Base-by-base conservation (phyloP, 2,113 vertebrate species). In the Mystacornis crossleyi region DNA sequence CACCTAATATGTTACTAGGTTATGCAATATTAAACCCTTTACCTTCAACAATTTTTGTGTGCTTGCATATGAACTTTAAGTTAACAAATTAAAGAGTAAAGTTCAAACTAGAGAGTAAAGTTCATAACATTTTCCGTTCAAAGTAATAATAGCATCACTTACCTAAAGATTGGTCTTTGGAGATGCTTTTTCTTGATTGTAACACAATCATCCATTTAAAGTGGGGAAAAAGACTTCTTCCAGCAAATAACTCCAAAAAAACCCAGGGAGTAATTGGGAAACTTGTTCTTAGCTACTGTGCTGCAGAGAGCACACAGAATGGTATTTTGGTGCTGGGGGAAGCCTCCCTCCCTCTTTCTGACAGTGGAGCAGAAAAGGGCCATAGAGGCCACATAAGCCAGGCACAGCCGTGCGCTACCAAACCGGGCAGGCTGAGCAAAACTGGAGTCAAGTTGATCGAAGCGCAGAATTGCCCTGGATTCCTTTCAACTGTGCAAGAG, bases 131-230 rank as follows among this genome's bases (percentile, higher is more conserved):
- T 78, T 78, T 69, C 62, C 40, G n/a, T 36, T 91, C 43, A 85
- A 94, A 95, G 74, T 53, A 89, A 79, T 16, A 73, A 75, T 29
- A 91, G n/a, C 65, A 84, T 70, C 81, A 98, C 99, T 98, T 99
- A 99, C 99, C 99, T 98, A 98, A 99, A 99, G 96, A 99, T 98
- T 71, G 99, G 99, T 98, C 98, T 98, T 93, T 99, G 98, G 91
- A 99, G 99, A 97, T 99, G 98, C 91, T 99, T 99, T 98, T 98
- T 99, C 98, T 97, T 99, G 98, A 99, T 98, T 93, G 98, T 98
- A 96, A 99, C 98, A 98, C 98, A 98, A 97, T 99, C 98, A 98
- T 99, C 99, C 99, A 99, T 99, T 99, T 99, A 99, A 98, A 98
- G 96, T 81, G 86, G 91, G 86, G 93, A 31, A 89, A 81, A 95